Conservation (phyloP, 2,113 vertebrate species). For the Tonatia bakeri region DNA sequence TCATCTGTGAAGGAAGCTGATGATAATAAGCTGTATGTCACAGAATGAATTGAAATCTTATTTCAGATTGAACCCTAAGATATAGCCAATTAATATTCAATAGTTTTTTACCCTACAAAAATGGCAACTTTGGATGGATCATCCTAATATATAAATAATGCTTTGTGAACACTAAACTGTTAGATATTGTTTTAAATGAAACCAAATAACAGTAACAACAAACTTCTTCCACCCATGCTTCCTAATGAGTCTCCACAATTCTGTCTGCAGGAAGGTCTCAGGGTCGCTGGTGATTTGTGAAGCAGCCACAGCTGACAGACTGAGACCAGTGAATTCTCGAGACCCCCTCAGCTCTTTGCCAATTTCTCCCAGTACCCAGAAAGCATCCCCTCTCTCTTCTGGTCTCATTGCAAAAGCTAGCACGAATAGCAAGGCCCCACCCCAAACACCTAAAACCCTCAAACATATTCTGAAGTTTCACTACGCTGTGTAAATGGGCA, state of each 20-base stretch:
- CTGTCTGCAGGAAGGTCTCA: not conserved
- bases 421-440: not conserved
- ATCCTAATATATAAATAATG: not conserved
- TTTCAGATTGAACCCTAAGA: not conserved
- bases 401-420: not conserved
- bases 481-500: not conserved
- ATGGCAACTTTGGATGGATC: not conserved
- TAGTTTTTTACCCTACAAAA: not conserved
- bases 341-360: not conserved
- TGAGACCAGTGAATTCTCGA: fast-evolving
- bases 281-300: not conserved
- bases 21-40: not conserved
- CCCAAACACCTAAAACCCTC: not conserved
- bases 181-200: slow-evolving; percentile 1
- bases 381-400: not conserved
- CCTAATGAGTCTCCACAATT: slow-evolving; percentile 1
- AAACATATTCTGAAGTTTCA: not conserved
- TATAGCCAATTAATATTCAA: not conserved
- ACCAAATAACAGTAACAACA: not conserved
- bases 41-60: not conserved
- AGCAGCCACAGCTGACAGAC: not conserved
- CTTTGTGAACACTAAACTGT: not conserved
- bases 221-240: not conserved
- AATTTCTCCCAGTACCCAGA: not conserved
- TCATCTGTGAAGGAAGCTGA: not conserved